A percentile compares a stretch with the other conserved stretches of the same genome.
phyloP scores from a whole-genome alignment of 2,797 vertebrate species.

The Acrocephalus scirpaceus region DNA sequence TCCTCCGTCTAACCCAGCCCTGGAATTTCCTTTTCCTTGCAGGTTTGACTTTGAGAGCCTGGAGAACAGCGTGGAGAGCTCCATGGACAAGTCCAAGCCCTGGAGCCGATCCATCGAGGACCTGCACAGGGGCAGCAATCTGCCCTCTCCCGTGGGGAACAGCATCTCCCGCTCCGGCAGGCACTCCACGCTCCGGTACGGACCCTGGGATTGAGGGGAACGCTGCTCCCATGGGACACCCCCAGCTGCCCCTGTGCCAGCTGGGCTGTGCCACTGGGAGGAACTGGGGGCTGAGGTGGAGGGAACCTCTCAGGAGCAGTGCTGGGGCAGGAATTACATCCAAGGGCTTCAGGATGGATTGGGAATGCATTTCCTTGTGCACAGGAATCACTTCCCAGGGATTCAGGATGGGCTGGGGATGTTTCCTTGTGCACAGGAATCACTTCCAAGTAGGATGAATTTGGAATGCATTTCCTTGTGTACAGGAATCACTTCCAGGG shows the following conservation, averaged over 20 bases:
- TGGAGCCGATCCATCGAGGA: constrained; percentile 97
- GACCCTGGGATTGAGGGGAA: no score
- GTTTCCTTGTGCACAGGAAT: no score
- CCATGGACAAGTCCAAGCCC: constrained; percentile 88
- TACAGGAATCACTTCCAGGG: no score
- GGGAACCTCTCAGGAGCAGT: not conserved
- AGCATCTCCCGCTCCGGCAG: constrained; percentile 84
- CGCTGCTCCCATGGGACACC: rapidly evolving
- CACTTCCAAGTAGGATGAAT: no score
- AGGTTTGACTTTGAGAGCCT: constrained; percentile 92
- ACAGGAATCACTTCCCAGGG: not conserved
- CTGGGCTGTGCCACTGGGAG: rapidly evolving
- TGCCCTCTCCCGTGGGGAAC: constrained; percentile 90
- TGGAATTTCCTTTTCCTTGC: not conserved
- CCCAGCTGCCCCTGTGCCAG: not conserved
- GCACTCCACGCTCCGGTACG: constrained; percentile 81
- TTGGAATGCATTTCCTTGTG: no score
- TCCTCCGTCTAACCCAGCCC: not conserved
- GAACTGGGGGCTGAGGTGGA: not conserved
- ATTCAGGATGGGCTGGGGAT: no score
- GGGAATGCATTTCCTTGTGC: no score
- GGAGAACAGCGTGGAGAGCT: constrained; percentile 86
- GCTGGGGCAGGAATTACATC: not conserved
- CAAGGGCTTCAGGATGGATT: not conserved
- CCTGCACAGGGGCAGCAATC: constrained; percentile 90